phyloP scores from a whole-genome alignment of 2,797 vertebrate genomes.

The Enteromius mattozi region DNA sequence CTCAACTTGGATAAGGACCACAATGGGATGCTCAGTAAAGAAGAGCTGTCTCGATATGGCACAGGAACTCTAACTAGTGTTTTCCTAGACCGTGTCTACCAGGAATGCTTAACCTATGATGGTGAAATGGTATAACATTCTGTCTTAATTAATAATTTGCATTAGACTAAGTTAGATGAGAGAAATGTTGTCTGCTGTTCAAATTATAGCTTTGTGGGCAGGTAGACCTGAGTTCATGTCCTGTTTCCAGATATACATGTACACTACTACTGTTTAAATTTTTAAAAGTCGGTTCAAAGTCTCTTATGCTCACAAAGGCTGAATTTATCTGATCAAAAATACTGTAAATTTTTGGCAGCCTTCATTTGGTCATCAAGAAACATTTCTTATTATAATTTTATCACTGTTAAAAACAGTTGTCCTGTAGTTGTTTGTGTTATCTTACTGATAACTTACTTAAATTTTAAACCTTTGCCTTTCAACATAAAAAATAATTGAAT shows the following conservation, averaged over 20 bases:
- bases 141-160: not conserved
- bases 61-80: conserved; percentile 94
- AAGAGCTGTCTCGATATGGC: conserved; percentile 96
- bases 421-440: not conserved
- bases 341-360: too few relatives aligned
- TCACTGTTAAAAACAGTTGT: not conserved
- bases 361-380: not conserved
- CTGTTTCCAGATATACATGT: not conserved
- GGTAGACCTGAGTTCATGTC: not conserved
- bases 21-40: conserved; percentile 99
- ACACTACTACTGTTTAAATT: not conserved
- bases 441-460: not conserved
- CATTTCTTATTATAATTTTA: not conserved
- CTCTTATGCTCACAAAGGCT: not conserved
- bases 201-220: not conserved
- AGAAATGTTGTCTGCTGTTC: not conserved
- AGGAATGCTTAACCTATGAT: conserved; percentile 97
- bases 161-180: not conserved
- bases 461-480: not conserved
- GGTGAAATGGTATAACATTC: conserved; percentile 91
- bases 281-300: not conserved
- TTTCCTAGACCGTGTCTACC: conserved; percentile 96
- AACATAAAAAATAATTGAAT: not conserved
- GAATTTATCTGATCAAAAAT: not conserved
- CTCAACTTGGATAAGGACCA: conserved; percentile 98